Base-by-base conservation (phyloP, 2,113 vertebrate species). In the Catharus fuscescens region DNA sequence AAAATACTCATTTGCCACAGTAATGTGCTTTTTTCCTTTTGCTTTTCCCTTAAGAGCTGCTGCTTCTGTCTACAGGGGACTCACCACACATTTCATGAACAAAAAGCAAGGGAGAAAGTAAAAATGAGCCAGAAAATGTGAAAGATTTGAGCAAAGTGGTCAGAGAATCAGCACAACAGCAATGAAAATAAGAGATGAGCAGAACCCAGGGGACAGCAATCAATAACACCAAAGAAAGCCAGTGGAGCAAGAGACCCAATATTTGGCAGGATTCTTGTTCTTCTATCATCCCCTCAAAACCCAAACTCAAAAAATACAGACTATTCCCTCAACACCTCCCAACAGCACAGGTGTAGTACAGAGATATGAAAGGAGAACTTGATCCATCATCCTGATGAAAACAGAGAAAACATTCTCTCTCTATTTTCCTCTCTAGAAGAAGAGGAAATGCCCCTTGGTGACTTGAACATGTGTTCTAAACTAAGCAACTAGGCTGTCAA, bases 31-130 rank as follows among this genome's bases (percentile, higher is more conserved):
- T 71, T 74, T 74, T 47, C 14, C 61, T 57, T 62, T 31, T 3
- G 1, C 17, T 83, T 81, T 36, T 82, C 24, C 12, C 53, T 86
- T 28, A 76, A 66, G 31, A 70, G 34, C 18, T 34, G 57, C 54
- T 48, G 40, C 17, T 73, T 45, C 50, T 61, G 15, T 80, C 42
- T 54, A 10, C 28, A 48, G 38, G 18, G 42, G 18, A 67, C 28
- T 69, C 1, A 0, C 8, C 40, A 56, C 42, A 36, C 1, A 0
- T 86, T 80, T 40, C 13, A 40, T 0, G 8, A 6, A 65, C 8
- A 36, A 42, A 80, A 53, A 72, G 29, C 9, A 9, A 14, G 3
- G 16, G 8, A 78, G 12, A 61, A 69, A 50, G 54, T 9, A 65
- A 73, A 78, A 86, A 45, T 6, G 5, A 81, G 53, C 23, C 56